Base-by-base conservation (phyloP, 2,888 invertebrate species). In the Atethmia centrago region DNA sequence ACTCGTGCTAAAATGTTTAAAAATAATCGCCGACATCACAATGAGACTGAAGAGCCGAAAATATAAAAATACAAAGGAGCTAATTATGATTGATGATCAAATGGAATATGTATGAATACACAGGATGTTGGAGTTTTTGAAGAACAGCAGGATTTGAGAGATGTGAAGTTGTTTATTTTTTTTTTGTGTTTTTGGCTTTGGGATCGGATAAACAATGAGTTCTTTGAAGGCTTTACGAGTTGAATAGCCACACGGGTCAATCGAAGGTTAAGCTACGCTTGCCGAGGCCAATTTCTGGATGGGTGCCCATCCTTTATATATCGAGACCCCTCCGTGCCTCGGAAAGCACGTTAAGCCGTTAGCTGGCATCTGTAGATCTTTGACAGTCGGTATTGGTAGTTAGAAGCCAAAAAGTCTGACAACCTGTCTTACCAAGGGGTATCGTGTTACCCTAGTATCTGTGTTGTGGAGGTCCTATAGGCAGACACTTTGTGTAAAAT, bases 41-140 rank as follows among this genome's bases (percentile, higher is more conserved):
- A 45, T 36, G 28, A 42, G 25, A 64, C 58, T 25, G 28, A 56
- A 62, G 28, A 53, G 21, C 61, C 77, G 47, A 68, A 80, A 80
- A 72, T 58, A 51, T 67, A 49, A 28, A 61, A 68, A 72, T 62
- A 84, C 83, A 80, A 83, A 84, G 77, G 72, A 82, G 81, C 70
- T 81, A 77, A 76, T 82, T 81, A 80, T 70, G 83, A 86, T 83
- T 82, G 79, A 85, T 84, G 74, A 79, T 82, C 85, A 83, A 85
- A 85, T 69, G 75, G 79, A 59, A 56, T 71, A 36, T 47, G 59
- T 66, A 42, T 83, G 75, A 80, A 82, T 74, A 55, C 58, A 58
- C 69, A 79, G 83, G 83, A 84, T 83, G 75, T 64, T 69, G 55
- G 74, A 51, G 47, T 28, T 49, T 36, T 36, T 40, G 25, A 79